phyloP scores from a whole-genome alignment of 2,113 vertebrate species.

The Macheiramphus alcinus region DNA sequence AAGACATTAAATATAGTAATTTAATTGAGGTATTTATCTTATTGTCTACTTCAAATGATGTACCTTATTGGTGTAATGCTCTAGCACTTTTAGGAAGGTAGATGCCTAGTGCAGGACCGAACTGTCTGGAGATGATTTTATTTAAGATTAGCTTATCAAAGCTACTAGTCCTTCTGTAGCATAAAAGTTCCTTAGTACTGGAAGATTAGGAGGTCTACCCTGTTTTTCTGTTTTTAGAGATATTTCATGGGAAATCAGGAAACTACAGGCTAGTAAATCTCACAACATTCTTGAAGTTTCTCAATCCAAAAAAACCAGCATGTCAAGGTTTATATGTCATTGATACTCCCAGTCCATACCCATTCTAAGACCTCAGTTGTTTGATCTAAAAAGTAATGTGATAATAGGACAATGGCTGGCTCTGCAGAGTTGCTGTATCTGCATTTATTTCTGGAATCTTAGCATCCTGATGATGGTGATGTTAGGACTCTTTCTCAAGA shows the following conservation, averaged over 20 bases:
- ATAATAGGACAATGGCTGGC: neutral
- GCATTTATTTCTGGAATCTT: neutral
- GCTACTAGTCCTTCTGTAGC: neutral
- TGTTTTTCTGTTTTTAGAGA: neutral
- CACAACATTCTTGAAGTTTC: neutral
- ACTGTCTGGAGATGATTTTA: neutral
- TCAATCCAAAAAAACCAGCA: neutral
- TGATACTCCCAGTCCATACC: neutral
- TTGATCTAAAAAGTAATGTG: neutral
- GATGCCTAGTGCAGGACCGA: neutral
- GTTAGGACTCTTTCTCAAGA: neutral
- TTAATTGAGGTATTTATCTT: neutral
- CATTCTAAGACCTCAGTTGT: neutral
- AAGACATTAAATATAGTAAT: neutral
- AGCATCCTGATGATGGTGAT: neutral
- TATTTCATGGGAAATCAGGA: neutral
- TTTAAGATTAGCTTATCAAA: neutral
- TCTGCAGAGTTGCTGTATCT: neutral
- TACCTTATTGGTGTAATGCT: neutral
- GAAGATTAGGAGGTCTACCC: neutral
- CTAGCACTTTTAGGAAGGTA: neutral
- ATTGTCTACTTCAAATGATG: neutral
- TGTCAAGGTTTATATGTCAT: neutral
- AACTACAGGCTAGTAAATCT: neutral
- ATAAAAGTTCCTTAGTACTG: neutral